These are phyloP conservation scores for Isoperla grammatica DNA, from an alignment of 2,888 invertebrate genomes.

Conservation along the genomic window DNA sequence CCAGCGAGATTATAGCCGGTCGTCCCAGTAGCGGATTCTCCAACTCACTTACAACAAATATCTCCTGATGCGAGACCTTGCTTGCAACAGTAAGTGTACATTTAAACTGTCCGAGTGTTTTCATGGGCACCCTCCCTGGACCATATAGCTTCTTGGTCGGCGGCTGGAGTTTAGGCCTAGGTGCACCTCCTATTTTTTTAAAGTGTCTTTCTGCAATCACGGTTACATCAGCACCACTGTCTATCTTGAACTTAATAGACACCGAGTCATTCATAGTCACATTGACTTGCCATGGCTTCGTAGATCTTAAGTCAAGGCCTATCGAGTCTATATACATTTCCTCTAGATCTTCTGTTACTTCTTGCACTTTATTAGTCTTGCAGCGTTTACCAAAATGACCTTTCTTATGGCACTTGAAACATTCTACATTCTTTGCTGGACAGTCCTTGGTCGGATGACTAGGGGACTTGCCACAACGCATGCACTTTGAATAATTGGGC, in stretches of 20 bases:
- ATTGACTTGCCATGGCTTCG: background rate
- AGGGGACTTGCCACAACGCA: background rate
- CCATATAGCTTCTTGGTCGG: background rate
- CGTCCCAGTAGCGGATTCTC: background rate
- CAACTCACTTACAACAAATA: background rate
- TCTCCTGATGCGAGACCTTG: background rate
- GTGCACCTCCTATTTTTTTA: background rate
- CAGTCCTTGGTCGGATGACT: background rate
- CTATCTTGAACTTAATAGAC: background rate
- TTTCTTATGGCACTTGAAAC: background rate
- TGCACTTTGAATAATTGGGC: background rate
- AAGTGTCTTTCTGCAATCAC: background rate
- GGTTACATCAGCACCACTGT: slow-evolving; percentile 2
- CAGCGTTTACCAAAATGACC: background rate
- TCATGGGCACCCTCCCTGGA: background rate
- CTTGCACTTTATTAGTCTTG: background rate
- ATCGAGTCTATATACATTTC: background rate
- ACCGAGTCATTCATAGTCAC: background rate
- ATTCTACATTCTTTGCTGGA: background rate
- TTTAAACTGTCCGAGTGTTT: background rate
- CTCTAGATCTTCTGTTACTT: background rate
- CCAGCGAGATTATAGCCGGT: background rate
- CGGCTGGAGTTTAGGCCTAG: background rate
- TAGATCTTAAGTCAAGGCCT: background rate
- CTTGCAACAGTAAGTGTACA: background rate